phyloP scores from a whole-genome alignment of 2,113 vertebrate species.

The Sula dactylatra region DNA sequence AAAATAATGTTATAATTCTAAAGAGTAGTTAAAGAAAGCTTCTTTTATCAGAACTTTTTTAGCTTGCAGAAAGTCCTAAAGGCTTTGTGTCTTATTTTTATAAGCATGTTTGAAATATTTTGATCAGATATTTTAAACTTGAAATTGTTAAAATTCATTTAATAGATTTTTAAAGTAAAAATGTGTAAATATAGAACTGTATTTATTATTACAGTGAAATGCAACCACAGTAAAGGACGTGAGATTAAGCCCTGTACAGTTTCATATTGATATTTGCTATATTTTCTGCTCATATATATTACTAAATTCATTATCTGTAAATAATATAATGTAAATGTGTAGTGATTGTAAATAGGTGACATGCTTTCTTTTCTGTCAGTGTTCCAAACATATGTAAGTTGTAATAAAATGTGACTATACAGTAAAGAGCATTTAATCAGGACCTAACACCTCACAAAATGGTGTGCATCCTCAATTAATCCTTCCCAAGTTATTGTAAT shows the following conservation, averaged over 20 bases:
- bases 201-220: constrained; percentile 83
- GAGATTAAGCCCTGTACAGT: constrained; percentile 76
- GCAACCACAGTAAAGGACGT: constrained; percentile 63
- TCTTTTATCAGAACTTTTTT: constrained; percentile 59
- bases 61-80: constrained; percentile 62
- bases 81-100: constrained; percentile 78
- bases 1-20: constrained; percentile 60
- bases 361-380: constrained; percentile 76
- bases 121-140: constrained; percentile 80
- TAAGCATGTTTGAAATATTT: constrained; percentile 79
- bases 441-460: constrained; percentile 11
- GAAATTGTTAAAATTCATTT: constrained; percentile 75
- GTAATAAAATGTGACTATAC: constrained; percentile 78
- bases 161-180: constrained; percentile 76
- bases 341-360: constrained; percentile 79
- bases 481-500: not conserved
- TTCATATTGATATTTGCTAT: constrained; percentile 70
- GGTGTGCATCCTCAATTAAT: not conserved
- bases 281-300: constrained; percentile 67
- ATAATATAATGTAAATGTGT: constrained; percentile 81
- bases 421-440: constrained; percentile 45
- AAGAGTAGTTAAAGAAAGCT: constrained; percentile 59
- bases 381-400: constrained; percentile 72
- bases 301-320: constrained; percentile 75
- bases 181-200: constrained; percentile 87